Conservation (phyloP, 2,888 invertebrate species). For the Sphecodes monilicornis region DNA sequence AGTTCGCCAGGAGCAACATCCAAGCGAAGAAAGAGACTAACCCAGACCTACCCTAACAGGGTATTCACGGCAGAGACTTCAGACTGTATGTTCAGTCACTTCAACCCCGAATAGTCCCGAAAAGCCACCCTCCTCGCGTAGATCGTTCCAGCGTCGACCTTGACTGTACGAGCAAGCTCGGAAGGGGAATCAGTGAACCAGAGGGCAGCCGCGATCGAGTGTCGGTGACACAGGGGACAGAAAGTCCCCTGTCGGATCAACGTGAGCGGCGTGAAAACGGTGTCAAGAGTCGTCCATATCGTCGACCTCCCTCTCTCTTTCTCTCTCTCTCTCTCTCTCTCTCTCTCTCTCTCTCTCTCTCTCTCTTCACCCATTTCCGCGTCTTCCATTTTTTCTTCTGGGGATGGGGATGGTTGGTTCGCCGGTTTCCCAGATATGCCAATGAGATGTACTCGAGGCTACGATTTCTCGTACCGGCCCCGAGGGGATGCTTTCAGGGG, state of each 20-base stretch:
- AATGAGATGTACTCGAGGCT: slow-evolving; percentile 31
- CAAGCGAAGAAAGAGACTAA: background rate
- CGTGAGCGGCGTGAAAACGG: slow-evolving; percentile 30
- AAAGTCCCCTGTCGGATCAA: slow-evolving; percentile 37
- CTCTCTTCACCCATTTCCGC: background rate
- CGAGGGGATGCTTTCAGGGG: background rate
- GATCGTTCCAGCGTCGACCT: slow-evolving; percentile 1
- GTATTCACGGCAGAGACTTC: background rate
- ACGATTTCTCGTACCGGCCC: background rate
- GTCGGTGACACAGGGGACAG: slow-evolving; percentile 37
- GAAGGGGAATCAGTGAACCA: slow-evolving; percentile 7
- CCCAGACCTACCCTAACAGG: background rate
- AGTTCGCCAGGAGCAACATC: background rate
- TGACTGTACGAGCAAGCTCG: background rate
- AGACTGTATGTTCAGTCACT: too few species aligned
- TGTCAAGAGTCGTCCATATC: slow-evolving; percentile 51
- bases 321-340: background rate
- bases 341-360: background rate
- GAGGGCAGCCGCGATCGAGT: slow-evolving; percentile 31
- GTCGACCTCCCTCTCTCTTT: background rate
- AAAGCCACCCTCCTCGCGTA: background rate
- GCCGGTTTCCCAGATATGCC: slow-evolving; percentile 29
- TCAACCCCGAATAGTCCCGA: background rate
- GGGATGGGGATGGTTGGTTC: background rate
- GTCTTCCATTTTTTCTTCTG: slow-evolving; percentile 4